Percentiles rank a stretch among this genome's conserved stretches.
Evolutionary conservation across 2,888 invertebrate species (phyloP).

Genomic region (Drosophila vallismaia): DNA sequence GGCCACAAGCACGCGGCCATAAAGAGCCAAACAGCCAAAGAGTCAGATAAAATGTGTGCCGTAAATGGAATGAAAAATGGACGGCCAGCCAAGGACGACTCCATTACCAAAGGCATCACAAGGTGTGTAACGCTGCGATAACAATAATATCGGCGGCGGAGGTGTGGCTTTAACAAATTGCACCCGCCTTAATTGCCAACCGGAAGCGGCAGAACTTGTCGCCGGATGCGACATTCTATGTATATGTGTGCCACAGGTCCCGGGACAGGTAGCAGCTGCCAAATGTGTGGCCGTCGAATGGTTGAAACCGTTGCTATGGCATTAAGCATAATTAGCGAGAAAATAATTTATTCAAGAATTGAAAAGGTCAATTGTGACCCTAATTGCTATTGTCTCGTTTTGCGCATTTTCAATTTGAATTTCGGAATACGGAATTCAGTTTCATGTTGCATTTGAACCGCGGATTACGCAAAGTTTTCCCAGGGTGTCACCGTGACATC

Average conservation of each 20-base stretch:
- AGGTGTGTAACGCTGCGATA: constrained; percentile 64
- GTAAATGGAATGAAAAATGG: constrained; percentile 74
- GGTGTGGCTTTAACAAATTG: constrained; percentile 63
- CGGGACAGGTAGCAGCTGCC: constrained; percentile 53
- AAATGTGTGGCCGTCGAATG: not conserved
- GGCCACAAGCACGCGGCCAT: constrained; percentile 34
- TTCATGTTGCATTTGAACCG: constrained; percentile 11
- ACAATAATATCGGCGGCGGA: constrained; percentile 56
- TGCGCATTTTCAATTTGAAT: constrained; percentile 22
- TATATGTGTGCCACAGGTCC: constrained; percentile 21
- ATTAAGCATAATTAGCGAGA: constrained; percentile 66
- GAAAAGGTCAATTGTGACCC: constrained; percentile 46
- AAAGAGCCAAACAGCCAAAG: constrained; percentile 23
- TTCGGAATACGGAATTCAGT: constrained; percentile 7
- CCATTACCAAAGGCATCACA: not conserved
- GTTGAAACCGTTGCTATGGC: constrained; percentile 26
- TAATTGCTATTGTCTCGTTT: constrained; percentile 19
- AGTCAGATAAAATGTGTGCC: constrained; percentile 58
- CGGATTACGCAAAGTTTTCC: constrained; percentile 16
- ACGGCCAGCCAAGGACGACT: constrained; percentile 29
- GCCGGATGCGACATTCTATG: constrained; percentile 56
- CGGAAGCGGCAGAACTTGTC: constrained; percentile 51
- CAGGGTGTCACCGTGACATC: constrained; percentile 19
- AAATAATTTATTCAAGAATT: constrained; percentile 65
- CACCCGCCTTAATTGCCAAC: constrained; percentile 58